Evolutionary conservation across 2,113 vertebrate genomes (phyloP).

Genomic region (Takifugu flavidus): DNA sequence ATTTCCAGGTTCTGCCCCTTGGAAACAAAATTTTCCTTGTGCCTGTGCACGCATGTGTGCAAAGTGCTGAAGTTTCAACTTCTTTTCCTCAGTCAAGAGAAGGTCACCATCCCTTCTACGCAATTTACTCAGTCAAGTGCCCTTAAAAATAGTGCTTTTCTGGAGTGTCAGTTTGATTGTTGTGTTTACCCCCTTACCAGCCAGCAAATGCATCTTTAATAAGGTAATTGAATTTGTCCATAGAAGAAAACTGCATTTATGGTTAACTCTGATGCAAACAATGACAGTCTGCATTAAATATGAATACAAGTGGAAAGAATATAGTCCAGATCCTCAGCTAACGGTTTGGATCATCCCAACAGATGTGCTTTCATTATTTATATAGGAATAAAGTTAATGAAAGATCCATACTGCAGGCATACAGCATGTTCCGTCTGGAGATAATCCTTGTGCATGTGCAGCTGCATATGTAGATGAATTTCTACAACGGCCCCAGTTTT

Average conservation of each 20-base stretch:
- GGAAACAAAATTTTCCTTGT: conserved; percentile 25
- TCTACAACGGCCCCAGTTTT: conserved; percentile 57
- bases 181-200: conserved; percentile 13
- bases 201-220: not conserved
- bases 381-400: conserved; percentile 10
- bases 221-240: not conserved
- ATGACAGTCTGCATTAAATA: no score
- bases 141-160: conserved; percentile 21
- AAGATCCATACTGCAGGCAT: conserved; percentile 10
- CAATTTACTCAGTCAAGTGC: conserved; percentile 37
- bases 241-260: not conserved
- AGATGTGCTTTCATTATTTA: not conserved
- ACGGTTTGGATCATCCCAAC: not conserved
- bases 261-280: not conserved
- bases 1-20: conserved; percentile 15
- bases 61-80: conserved; percentile 22
- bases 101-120: conserved; percentile 19
- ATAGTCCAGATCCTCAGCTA: no score
- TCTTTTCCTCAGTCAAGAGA: conserved; percentile 23
- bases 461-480: conserved; percentile 57
- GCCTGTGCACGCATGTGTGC: conserved; percentile 22
- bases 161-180: conserved; percentile 11
- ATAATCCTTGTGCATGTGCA: conserved; percentile 46
- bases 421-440: conserved; percentile 16
- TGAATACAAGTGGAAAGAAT: no score